Base-by-base conservation (phyloP, 2,113 vertebrate genomes). In the Capreolus pygargus region DNA sequence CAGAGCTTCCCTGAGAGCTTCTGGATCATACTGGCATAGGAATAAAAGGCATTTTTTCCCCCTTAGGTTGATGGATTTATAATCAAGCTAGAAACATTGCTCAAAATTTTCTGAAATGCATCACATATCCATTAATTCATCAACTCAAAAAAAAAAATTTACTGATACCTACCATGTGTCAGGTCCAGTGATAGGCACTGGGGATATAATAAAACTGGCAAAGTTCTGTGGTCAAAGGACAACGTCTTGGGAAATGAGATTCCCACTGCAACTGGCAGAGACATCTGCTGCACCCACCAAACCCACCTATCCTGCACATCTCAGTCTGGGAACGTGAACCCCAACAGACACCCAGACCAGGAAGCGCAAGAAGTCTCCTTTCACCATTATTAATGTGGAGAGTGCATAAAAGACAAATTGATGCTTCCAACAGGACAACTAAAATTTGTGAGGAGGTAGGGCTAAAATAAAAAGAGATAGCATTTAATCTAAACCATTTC, bases 401-500 rank as follows among this genome's bases (percentile, higher is more conserved):
- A 58, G 16, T 86, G 17, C 60, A 83, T 82, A 79, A 84, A 60
- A 93, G 81, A 96, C 70, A 94, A 92, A 94, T 1, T 16, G 81
- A 87, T 85, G 87, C 60, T 94, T 91, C 57, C 86, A 93, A 93
- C n/a, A 84, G 91, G 70, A 91, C 95, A 96, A 94, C 27, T 52
- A 79, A 97, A 95, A 95, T 84, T 14, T 64, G 70, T 92, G 92
- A 94, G 67, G n/a, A 58, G 57, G 36, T 12, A 55, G 19, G 36
- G 61, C 83, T 93, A 39, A 86, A 93, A 74, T 76, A 94, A 96
- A 96, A 96, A 86, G 85, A 94, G 47, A 50, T 50, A 89, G 81
- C 67, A 92, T 91, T 94, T 89, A 83, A 96, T 93, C 88, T 79
- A 95, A 97, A 89, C 82, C 86, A 74, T 61, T 89, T 98, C 89